A percentile compares a stretch with the other conserved stretches of the same genome.
Evolutionary conservation across 1,140 invertebrate genomes (phyloP).

Genomic region (Ditylenchus dipsaci): DNA sequence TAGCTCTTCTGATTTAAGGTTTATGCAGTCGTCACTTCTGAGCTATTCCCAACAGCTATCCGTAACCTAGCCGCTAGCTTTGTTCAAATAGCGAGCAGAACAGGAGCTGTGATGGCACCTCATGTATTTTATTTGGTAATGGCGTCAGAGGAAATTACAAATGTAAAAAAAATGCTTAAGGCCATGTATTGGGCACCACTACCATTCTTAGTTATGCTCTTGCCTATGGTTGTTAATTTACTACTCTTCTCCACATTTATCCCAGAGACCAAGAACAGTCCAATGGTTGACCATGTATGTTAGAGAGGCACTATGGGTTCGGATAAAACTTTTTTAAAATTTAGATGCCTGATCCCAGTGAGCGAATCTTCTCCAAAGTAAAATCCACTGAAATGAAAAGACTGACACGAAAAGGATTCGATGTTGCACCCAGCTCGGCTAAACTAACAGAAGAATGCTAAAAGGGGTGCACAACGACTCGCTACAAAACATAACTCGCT

Average conservation of each 20-base stretch:
- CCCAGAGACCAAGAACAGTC: slow-evolving; percentile 39
- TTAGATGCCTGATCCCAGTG: slow-evolving; percentile 27
- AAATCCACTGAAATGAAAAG: slow-evolving; percentile 5
- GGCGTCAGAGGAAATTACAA: no score
- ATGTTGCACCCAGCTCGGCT: neutral
- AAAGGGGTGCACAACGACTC: neutral
- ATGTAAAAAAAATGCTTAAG: slow-evolving; percentile 25
- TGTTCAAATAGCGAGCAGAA: slow-evolving; percentile 31
- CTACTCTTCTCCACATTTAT: slow-evolving; percentile 34
- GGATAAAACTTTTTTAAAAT: no score
- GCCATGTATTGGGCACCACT: slow-evolving; percentile 42
- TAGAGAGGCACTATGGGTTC: no score
- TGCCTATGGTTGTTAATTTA: slow-evolving; percentile 38
- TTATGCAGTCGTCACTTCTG: slow-evolving; percentile 31
- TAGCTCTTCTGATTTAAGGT: slow-evolving; percentile 28
- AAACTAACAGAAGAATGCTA: slow-evolving; percentile 1
- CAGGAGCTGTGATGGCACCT: slow-evolving; percentile 36
- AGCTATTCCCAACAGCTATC: slow-evolving; percentile 43
- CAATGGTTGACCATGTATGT: slow-evolving; percentile 33
- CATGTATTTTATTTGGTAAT: slow-evolving; percentile 44
- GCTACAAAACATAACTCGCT: no score
- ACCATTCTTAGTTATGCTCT: slow-evolving; percentile 41
- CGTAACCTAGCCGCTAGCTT: slow-evolving; percentile 43
- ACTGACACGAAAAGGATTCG: neutral
- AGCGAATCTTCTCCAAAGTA: slow-evolving; percentile 12